Conservation (phyloP, 2,888 invertebrate genomes). For the Oligia strigilis region DNA sequence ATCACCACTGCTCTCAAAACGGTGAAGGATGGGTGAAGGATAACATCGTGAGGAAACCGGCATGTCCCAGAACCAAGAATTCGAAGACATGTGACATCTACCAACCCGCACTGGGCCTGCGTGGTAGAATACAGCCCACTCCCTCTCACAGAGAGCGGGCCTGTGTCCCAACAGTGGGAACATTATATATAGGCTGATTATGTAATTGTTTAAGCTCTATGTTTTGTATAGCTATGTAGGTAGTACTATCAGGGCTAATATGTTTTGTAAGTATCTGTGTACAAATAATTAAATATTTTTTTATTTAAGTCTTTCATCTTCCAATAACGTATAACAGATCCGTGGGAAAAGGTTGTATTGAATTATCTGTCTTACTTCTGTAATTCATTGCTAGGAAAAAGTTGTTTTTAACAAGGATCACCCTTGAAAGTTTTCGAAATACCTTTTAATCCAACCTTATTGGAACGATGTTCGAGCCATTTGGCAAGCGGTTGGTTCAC, state of each 20-base stretch:
- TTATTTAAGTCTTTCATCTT: neutral
- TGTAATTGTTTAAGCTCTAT: neutral
- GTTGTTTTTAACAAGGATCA: conserved; percentile 32
- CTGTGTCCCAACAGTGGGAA: no score
- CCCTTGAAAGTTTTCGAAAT: conserved; percentile 21
- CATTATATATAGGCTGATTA: no score
- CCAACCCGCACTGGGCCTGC: no score
- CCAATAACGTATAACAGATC: neutral
- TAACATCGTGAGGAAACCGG: no score
- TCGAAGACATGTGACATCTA: no score
- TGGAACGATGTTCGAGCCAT: no score
- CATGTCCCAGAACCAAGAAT: no score
- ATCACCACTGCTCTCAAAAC: no score
- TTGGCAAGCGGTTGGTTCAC: neutral
- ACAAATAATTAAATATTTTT: neutral
- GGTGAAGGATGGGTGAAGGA: neutral
- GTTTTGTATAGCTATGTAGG: neutral
- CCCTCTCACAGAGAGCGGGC: no score
- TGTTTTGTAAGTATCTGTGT: neutral
- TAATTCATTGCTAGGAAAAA: conserved; percentile 17
- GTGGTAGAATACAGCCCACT: no score
- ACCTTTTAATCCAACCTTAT: neutral
- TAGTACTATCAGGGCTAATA: no score
- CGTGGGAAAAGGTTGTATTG: conserved; percentile 1
- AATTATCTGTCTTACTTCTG: conserved; percentile 14